phyloP scores from a whole-genome alignment of 2,888 invertebrate species.

The Acholoe squamosa region DNA sequence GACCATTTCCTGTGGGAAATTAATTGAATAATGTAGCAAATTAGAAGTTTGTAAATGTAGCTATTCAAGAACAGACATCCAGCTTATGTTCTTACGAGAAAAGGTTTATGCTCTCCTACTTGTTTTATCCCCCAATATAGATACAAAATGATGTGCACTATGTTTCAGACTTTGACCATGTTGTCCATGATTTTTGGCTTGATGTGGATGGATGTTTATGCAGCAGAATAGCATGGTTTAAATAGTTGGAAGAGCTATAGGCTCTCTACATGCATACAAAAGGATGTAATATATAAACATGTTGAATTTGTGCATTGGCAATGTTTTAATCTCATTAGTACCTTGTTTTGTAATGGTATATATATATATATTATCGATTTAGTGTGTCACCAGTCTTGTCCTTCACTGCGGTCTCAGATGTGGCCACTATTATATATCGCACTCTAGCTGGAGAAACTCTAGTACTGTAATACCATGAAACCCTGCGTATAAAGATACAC shows the following conservation, averaged over 20 bases:
- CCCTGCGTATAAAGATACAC: too few species aligned
- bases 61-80: too few species aligned
- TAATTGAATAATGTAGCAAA: too few species aligned
- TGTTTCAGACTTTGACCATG: background rate
- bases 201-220: background rate
- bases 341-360: background rate
- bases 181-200: background rate
- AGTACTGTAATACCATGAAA: too few species aligned
- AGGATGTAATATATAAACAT: background rate
- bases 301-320: background rate
- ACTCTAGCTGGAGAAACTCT: slow-evolving; percentile 20
- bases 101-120: too few species aligned
- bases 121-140: background rate
- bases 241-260: background rate
- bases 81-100: too few species aligned
- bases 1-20: too few species aligned
- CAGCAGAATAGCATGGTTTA: background rate
- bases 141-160: background rate
- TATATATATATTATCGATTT: slow-evolving; percentile 21
- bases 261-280: background rate
- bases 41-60: too few species aligned
- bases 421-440: slow-evolving; percentile 18
- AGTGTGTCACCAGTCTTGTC: background rate
- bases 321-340: slow-evolving; percentile 8
- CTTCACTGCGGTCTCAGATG: background rate